Evolutionary conservation across 2,888 invertebrate species (phyloP).

Genomic region (Pemphredon lugubris): DNA sequence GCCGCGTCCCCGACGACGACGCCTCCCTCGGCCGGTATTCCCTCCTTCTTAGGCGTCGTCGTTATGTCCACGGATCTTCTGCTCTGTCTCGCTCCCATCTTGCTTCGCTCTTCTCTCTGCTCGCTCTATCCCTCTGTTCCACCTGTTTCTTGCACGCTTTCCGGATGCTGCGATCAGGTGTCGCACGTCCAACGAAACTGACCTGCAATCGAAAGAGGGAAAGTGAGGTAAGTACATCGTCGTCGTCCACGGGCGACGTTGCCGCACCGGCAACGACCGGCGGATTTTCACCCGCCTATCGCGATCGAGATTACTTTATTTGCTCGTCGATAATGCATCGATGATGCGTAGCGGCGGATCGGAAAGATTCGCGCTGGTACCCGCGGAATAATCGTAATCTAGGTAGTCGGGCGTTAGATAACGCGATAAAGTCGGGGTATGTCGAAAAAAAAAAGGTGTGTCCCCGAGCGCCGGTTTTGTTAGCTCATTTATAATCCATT

Average conservation of each 20-base stretch:
- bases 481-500: too few relatives aligned
- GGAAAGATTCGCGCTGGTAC: too few relatives aligned
- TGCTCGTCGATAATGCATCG: too few relatives aligned
- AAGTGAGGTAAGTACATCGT: slow-evolving; percentile 1
- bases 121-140: not conserved
- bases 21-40: slow-evolving; percentile 79
- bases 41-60: slow-evolving; percentile 85
- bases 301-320: too few relatives aligned
- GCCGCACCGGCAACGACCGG: too few relatives aligned
- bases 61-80: slow-evolving; percentile 93
- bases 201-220: slow-evolving; percentile 54
- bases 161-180: slow-evolving; percentile 43
- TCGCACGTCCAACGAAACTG: slow-evolving; percentile 48
- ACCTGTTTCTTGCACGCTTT: slow-evolving; percentile 11
- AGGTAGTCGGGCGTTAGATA: too few relatives aligned
- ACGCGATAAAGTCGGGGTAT: too few relatives aligned
- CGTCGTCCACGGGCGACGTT: not conserved
- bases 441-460: too few relatives aligned
- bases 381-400: too few relatives aligned
- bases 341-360: too few relatives aligned
- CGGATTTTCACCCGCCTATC: too few relatives aligned
- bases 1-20: slow-evolving; percentile 84
- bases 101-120: slow-evolving; percentile 64
- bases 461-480: too few relatives aligned
- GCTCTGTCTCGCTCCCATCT: slow-evolving; percentile 93